phyloP scores from a whole-genome alignment of 2,113 vertebrate genomes.

The Sakesphorus luctuosus region DNA sequence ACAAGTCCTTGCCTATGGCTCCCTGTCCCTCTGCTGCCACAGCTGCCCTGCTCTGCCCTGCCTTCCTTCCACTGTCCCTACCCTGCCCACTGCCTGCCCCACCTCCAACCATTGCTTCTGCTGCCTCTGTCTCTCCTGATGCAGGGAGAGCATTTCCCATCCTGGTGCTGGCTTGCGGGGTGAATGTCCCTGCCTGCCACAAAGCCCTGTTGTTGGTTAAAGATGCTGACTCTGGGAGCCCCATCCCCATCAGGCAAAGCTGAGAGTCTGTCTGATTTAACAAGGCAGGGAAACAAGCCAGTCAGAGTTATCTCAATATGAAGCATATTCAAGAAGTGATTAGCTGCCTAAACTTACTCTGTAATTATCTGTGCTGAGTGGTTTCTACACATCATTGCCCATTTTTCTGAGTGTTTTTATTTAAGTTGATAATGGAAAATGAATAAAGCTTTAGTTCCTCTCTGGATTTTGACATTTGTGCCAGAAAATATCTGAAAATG shows the following conservation, averaged over 20 bases:
- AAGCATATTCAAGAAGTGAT: constrained; percentile 54
- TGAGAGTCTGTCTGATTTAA: constrained; percentile 29
- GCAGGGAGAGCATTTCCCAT: not conserved
- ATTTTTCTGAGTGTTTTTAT: constrained; percentile 62
- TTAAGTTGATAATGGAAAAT: constrained; percentile 58
- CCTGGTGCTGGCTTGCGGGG: not conserved
- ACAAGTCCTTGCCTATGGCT: not conserved
- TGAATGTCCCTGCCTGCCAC: not conserved
- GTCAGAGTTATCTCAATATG: constrained; percentile 31
- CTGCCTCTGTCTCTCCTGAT: not conserved
- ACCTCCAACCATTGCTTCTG: not conserved
- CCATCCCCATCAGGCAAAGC: not conserved
- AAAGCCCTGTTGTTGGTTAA: not conserved
- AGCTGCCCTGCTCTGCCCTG: not conserved
- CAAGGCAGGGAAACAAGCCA: constrained; percentile 39
- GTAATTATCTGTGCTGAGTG: constrained; percentile 55
- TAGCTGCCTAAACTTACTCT: constrained; percentile 49
- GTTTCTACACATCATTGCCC: constrained; percentile 48
- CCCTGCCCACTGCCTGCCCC: not conserved
- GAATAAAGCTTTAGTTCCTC: constrained; percentile 44
- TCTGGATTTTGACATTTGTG: constrained; percentile 51
- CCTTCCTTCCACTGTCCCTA: not conserved
- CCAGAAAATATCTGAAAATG: constrained; percentile 47
- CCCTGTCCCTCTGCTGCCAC: not conserved
- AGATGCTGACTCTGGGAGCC: not conserved